Evolutionary conservation across 1,140 invertebrate genomes (phyloP).

Genomic region (Aporrectodea caliginosa): DNA sequence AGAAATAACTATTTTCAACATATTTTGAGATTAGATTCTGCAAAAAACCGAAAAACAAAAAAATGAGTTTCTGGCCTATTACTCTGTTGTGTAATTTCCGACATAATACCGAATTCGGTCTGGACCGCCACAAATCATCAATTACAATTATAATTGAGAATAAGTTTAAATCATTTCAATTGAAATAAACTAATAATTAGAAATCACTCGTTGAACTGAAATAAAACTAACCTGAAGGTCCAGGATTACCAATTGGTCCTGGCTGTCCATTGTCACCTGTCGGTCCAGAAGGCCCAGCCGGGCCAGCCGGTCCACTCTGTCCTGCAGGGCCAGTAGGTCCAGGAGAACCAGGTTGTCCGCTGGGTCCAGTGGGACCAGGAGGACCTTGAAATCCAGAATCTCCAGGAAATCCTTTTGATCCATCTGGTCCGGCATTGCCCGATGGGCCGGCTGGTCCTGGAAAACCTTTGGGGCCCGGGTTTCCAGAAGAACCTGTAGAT

Average conservation of each 20-base stretch:
- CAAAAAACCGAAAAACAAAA: too few species aligned
- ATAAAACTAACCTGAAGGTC: slow-evolving; percentile 11
- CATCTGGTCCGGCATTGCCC: slow-evolving; percentile 30
- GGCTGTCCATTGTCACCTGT: slow-evolving; percentile 22
- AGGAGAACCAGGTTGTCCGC: not conserved
- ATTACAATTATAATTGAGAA: too few species aligned
- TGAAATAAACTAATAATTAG: too few species aligned
- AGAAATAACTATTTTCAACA: too few species aligned
- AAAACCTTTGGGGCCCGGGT: not conserved
- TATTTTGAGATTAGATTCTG: too few species aligned
- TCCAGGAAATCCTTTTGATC: slow-evolving; percentile 32
- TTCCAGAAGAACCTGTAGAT: slow-evolving; percentile 23
- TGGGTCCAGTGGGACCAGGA: slow-evolving; percentile 1
- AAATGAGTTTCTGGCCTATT: too few species aligned
- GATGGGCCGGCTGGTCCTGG: slow-evolving; percentile 30
- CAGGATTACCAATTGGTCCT: slow-evolving; percentile 18
- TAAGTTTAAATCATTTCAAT: too few species aligned
- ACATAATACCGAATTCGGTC: too few species aligned
- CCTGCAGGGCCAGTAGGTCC: slow-evolving; percentile 4
- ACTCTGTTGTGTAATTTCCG: too few species aligned
- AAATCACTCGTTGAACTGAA: too few species aligned
- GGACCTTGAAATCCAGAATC: slow-evolving; percentile 32
- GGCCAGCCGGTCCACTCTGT: not conserved
- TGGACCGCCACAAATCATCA: too few species aligned
- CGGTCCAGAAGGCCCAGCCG: slow-evolving; percentile 13